These are phyloP conservation scores for Hypena proboscidalis DNA, from an alignment of 2,888 invertebrate genomes.

Conservation along the genomic window DNA sequence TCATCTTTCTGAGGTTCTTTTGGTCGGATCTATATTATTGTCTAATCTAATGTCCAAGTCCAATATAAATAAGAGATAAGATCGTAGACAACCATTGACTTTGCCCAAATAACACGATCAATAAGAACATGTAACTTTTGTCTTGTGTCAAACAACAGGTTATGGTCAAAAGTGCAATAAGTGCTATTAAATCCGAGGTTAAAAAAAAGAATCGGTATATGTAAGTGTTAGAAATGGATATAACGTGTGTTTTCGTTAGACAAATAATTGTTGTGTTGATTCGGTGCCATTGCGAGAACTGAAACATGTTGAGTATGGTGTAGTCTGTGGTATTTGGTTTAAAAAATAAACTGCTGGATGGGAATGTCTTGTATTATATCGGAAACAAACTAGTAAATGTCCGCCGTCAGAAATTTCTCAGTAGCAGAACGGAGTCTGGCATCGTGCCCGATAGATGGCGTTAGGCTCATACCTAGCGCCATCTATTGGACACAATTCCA, in stretches of 20 bases:
- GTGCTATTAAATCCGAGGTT: constrained; percentile 25
- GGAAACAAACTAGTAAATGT: no score
- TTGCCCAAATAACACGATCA: no score
- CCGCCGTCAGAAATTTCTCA: no score
- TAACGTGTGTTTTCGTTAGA: constrained; percentile 29
- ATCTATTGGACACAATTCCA: no score
- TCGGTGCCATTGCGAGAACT: constrained; percentile 40
- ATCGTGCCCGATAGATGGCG: no score
- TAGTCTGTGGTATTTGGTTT: constrained; percentile 39
- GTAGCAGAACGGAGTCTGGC: no score
- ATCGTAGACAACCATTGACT: no score
- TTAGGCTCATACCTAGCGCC: no score
- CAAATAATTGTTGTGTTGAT: constrained; percentile 30
- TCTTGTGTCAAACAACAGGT: constrained; percentile 3
- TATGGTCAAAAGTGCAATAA: constrained; percentile 19
- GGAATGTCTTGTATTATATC: background rate
- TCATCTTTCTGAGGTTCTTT: no score
- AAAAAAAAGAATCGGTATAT: constrained; percentile 11
- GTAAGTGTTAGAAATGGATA: constrained; percentile 26
- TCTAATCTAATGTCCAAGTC: no score
- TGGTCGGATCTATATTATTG: no score
- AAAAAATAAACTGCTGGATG: constrained; percentile 8
- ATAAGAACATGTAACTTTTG: constrained; percentile 11
- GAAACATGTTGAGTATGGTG: constrained; percentile 22
- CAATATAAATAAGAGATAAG: no score